Evolutionary conservation across 2,888 invertebrate genomes (phyloP).

Genomic region (Polymixis flavicincta): DNA sequence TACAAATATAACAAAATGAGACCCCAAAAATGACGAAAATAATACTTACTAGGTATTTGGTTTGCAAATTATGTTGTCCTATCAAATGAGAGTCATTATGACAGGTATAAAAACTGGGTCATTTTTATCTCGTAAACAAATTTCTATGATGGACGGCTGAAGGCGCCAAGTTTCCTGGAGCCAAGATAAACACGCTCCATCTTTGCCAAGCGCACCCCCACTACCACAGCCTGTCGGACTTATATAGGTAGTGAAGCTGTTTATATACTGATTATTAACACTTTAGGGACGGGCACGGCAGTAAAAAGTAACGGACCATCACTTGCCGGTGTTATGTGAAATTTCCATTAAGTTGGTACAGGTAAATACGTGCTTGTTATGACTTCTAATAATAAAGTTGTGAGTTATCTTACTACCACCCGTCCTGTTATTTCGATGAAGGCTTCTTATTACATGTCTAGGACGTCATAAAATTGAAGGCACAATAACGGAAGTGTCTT

Average conservation of each 20-base stretch:
- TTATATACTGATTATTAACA: slow-evolving; percentile 64
- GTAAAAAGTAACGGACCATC: slow-evolving; percentile 70
- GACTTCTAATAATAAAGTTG: slow-evolving; percentile 49
- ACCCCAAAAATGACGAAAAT: background rate
- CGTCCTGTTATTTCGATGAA: slow-evolving; percentile 20
- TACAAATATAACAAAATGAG: slow-evolving; percentile 15
- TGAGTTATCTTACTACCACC: slow-evolving; percentile 44
- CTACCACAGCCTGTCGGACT: slow-evolving; percentile 37
- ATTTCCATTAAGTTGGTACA: slow-evolving; percentile 67
- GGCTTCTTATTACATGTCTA: slow-evolving; percentile 1
- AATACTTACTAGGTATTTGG: slow-evolving; percentile 12
- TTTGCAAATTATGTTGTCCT: slow-evolving; percentile 47
- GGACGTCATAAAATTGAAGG: slow-evolving; percentile 24
- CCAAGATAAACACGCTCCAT: slow-evolving; percentile 72
- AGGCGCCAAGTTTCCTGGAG: slow-evolving; percentile 76
- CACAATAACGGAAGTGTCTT: slow-evolving; percentile 25
- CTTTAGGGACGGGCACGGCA: slow-evolving; percentile 60
- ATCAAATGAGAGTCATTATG: slow-evolving; percentile 64
- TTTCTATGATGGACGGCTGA: slow-evolving; percentile 71
- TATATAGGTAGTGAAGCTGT: slow-evolving; percentile 46
- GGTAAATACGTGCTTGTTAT: slow-evolving; percentile 39
- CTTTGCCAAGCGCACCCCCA: slow-evolving; percentile 59
- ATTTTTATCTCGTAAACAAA: slow-evolving; percentile 76
- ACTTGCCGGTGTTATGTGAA: slow-evolving; percentile 56
- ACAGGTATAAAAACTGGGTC: slow-evolving; percentile 74